Evolutionary conservation across 2,888 invertebrate species (phyloP).

Genomic region (Dynastes maya): DNA sequence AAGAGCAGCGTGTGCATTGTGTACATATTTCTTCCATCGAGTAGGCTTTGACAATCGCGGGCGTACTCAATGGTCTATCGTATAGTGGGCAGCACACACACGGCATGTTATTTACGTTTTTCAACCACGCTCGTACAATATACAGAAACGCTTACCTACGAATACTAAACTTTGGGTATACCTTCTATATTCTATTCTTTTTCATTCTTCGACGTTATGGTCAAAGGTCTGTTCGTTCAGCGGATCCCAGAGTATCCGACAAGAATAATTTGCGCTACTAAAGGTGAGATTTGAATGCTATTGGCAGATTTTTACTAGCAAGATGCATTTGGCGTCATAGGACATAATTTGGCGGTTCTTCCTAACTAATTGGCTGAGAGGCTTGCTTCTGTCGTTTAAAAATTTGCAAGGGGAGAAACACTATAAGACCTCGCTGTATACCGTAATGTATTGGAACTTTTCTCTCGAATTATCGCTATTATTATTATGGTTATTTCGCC

Average conservation of each 20-base stretch:
- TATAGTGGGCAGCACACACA: conserved; percentile 29
- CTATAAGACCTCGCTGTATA: background rate
- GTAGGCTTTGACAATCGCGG: conserved; percentile 45
- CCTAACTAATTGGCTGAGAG: too few species aligned
- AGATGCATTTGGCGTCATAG: too few species aligned
- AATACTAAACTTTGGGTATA: background rate
- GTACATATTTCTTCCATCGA: conserved; percentile 18
- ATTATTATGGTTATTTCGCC: conserved; percentile 16
- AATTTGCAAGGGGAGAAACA: too few species aligned
- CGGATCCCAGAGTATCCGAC: background rate
- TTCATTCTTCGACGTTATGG: background rate
- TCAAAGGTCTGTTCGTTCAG: background rate
- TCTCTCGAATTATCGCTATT: conserved; percentile 18
- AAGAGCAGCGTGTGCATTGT: background rate
- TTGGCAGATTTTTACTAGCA: too few species aligned
- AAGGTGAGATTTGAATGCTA: too few species aligned
- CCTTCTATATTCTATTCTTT: too few species aligned
- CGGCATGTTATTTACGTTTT: conserved; percentile 34
- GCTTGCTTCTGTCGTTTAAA: too few species aligned
- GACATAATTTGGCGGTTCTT: background rate
- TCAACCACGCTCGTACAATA: background rate
- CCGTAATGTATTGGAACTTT: conserved; percentile 8
- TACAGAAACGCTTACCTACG: conserved; percentile 12
- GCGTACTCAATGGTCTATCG: conserved; percentile 16
- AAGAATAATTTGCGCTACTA: too few species aligned